Evolutionary conservation across 1,140 invertebrate species (phyloP).

Genomic region (Drosophila kohkoa): DNA sequence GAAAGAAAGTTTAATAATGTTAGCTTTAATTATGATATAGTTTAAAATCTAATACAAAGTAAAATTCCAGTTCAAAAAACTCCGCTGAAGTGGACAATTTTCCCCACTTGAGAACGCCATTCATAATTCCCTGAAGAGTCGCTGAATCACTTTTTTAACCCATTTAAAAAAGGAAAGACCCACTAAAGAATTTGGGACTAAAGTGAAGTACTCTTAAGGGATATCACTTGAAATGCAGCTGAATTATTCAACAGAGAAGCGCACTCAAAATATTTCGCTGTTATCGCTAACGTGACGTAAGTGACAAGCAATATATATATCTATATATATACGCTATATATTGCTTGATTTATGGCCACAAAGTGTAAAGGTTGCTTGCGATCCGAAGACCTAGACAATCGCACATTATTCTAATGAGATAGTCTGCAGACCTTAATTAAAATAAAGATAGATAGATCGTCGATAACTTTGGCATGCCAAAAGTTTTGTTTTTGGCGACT

Average conservation of each 20-base stretch:
- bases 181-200: too few relatives aligned
- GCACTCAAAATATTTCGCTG: not conserved
- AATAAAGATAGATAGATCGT: too few relatives aligned
- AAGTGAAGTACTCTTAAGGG: too few relatives aligned
- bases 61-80: too few relatives aligned
- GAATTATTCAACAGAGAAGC: not conserved
- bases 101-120: too few relatives aligned
- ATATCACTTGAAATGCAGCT: not conserved
- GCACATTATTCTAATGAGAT: not conserved
- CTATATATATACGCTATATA: not conserved
- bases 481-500: not conserved
- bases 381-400: not conserved
- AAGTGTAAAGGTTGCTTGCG: constrained; percentile 1
- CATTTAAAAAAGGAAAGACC: too few relatives aligned
- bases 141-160: too few relatives aligned
- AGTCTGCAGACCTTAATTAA: not conserved
- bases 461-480: not conserved
- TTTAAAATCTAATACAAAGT: too few relatives aligned
- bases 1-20: too few relatives aligned
- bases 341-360: constrained; percentile 1
- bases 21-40: too few relatives aligned
- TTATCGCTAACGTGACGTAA: constrained; percentile 2
- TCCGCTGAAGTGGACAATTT: too few relatives aligned
- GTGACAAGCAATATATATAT: not conserved
- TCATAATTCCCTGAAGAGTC: too few relatives aligned